Evolutionary conservation across 2,888 invertebrate species (phyloP).

Genomic region (Coremacera marginata): DNA sequence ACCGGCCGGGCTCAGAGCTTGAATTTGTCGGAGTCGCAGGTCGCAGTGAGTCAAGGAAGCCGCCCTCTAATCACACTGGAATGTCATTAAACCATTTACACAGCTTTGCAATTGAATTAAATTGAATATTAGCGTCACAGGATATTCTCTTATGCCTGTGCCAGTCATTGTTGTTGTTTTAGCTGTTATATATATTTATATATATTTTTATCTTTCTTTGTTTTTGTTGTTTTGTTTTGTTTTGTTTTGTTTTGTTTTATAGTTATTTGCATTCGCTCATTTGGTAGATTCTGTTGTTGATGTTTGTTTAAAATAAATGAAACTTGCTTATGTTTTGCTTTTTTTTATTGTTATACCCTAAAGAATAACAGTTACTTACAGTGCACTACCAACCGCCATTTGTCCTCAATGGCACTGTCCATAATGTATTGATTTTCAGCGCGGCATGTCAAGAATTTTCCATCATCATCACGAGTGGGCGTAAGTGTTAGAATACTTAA

Average conservation of each 20-base stretch:
- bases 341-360: neutral
- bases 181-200: neutral
- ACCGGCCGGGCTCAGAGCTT: neutral
- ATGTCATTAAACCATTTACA: slow-evolving; percentile 52
- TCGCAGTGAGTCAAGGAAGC: neutral
- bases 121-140: slow-evolving; percentile 52
- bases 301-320: neutral
- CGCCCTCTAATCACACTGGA: slow-evolving; percentile 21
- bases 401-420: slow-evolving; percentile 86
- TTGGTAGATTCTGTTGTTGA: neutral
- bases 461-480: slow-evolving; percentile 88
- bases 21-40: slow-evolving; percentile 12
- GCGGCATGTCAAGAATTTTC: slow-evolving; percentile 88
- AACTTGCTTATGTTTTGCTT: slow-evolving; percentile 20
- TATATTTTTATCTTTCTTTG: neutral
- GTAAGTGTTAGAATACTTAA: slow-evolving; percentile 86
- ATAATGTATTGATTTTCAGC: slow-evolving; percentile 89
- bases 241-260: neutral
- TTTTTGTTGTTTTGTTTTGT: no score
- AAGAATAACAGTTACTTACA: slow-evolving; percentile 76
- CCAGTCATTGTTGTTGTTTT: neutral
- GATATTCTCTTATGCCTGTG: slow-evolving; percentile 34
- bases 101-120: slow-evolving; percentile 56
- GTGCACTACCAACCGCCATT: slow-evolving; percentile 88
- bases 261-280: neutral